Percentiles rank a stretch among this genome's conserved stretches.
These are phyloP conservation scores for Galaxea fascicularis DNA, from an alignment of 92 coral and sea anemone species.

Conservation along the genomic window DNA sequence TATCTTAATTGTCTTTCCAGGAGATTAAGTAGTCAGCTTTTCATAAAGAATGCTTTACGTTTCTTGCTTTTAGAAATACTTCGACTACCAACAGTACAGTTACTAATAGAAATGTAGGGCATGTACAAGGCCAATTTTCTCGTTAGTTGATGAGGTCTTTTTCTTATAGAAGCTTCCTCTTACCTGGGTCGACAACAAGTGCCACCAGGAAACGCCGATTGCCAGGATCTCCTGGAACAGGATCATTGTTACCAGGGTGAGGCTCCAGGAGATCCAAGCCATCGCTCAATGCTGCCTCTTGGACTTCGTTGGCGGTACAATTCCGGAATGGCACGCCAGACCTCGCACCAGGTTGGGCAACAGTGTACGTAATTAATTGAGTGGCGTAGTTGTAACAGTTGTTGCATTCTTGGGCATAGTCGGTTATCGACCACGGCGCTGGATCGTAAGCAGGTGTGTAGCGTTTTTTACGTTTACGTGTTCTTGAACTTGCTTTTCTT, in stretches of 20 bases:
- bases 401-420: background rate
- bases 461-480: no score
- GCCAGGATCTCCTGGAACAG: background rate
- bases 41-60: no score
- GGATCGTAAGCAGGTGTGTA: background rate
- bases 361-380: background rate
- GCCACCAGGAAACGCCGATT: background rate
- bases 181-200: background rate
- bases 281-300: background rate
- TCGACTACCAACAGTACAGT: no score
- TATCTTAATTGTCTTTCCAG: no score
- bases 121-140: no score
- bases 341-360: background rate
- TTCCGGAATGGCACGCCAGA: background rate
- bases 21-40: no score
- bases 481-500: no score
- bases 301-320: background rate
- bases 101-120: no score
- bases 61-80: no score
- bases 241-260: background rate
- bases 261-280: background rate
- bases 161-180: no score
- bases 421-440: background rate
- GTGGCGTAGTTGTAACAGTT: conserved; percentile 9
- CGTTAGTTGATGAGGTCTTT: no score